These are phyloP conservation scores for Tetheella fluctuosa DNA, from an alignment of 2,888 invertebrate genomes.

Conservation along the genomic window DNA sequence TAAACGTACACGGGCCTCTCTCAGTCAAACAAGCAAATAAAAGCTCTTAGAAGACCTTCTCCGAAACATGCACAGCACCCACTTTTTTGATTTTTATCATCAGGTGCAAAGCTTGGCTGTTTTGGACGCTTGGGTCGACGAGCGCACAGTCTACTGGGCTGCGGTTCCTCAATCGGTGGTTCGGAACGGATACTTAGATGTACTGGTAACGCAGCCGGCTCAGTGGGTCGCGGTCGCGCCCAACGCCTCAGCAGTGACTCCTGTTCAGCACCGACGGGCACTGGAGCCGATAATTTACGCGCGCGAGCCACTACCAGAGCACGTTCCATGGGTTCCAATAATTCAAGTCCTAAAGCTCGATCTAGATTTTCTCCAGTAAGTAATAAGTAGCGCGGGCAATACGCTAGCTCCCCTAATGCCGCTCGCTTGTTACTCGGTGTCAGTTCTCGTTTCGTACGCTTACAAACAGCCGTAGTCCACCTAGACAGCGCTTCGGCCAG, in stretches of 20 bases:
- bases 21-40: conserved; percentile 84
- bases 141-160: conserved; percentile 65
- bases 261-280: conserved; percentile 76
- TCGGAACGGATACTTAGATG: conserved; percentile 73
- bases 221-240: conserved; percentile 69
- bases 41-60: conserved; percentile 76
- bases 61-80: conserved; percentile 81
- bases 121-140: conserved; percentile 69
- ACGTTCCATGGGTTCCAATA: conserved; percentile 77
- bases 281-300: conserved; percentile 69
- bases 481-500: conserved; percentile 86
- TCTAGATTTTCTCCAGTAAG: conserved; percentile 87
- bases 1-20: conserved; percentile 28
- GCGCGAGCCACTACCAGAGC: conserved; percentile 73
- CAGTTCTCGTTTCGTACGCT: conserved; percentile 71
- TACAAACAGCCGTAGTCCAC: conserved; percentile 77
- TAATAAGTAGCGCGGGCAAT: conserved; percentile 87
- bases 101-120: conserved; percentile 71
- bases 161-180: conserved; percentile 60
- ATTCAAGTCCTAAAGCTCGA: conserved; percentile 76
- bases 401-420: conserved; percentile 81
- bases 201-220: conserved; percentile 74
- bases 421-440: conserved; percentile 74
- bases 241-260: conserved; percentile 73
- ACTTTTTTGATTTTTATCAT: conserved; percentile 61